Conservation (phyloP, 53 echinoderm and acorn worm genomes). For the Temnopleurus reevesii region DNA sequence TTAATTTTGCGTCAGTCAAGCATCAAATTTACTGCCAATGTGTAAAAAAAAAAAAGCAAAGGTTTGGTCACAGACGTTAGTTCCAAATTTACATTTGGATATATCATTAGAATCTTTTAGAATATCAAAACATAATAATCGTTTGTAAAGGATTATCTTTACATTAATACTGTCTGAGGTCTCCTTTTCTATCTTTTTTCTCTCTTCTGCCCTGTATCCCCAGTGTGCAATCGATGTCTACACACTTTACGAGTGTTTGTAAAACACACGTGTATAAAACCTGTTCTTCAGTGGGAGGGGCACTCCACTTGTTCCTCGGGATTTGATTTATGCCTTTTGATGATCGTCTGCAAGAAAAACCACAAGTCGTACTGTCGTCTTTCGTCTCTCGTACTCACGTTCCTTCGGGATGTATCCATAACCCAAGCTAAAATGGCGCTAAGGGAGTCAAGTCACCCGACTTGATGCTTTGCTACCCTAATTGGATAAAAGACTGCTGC, state of each 20-base stretch:
- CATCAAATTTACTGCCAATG: too few species aligned
- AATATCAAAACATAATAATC: too few species aligned
- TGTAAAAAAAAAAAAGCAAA: too few species aligned
- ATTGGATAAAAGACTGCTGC: conserved; percentile 57
- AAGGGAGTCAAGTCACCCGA: conserved; percentile 41
- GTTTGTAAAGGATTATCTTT: too few species aligned
- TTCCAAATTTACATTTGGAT: too few species aligned
- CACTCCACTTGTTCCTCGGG: neutral
- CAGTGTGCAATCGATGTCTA: neutral
- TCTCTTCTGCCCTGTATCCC: neutral
- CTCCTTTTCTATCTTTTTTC: neutral
- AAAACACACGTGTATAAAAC: conserved; percentile 13
- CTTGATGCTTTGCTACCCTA: conserved; percentile 34
- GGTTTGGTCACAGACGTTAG: too few species aligned
- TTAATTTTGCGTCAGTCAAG: too few species aligned
- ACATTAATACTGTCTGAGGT: too few species aligned
- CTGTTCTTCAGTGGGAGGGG: neutral
- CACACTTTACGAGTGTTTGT: neutral
- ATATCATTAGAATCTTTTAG: too few species aligned
- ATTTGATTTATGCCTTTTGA: conserved; percentile 55
- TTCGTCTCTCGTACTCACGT: neutral
- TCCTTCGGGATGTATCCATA: conserved; percentile 57
- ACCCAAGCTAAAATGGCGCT: conserved; percentile 48
- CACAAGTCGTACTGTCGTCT: conserved; percentile 8
- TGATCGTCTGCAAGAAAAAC: conserved; percentile 18